These are phyloP conservation scores for Xylocopa sonorina DNA, from an alignment of 1,140 invertebrate species.

Conservation along the genomic window DNA sequence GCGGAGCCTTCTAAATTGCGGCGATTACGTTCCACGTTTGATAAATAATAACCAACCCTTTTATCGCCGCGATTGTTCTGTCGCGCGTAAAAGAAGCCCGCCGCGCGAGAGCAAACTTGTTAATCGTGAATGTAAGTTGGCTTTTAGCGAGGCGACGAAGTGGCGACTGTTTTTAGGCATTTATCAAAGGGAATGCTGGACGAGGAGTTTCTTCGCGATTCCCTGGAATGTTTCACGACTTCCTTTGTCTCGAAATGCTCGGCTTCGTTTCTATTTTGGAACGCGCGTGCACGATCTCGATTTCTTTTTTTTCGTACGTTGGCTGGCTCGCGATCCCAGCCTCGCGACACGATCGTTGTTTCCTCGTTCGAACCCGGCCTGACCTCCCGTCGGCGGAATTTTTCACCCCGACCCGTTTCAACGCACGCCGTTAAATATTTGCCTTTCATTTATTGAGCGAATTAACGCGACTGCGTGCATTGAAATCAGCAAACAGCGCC, in stretches of 20 bases:
- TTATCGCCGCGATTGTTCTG: neutral
- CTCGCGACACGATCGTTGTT: neutral
- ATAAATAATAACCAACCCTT: constrained; percentile 9
- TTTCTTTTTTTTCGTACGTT: neutral
- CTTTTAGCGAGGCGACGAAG: neutral
- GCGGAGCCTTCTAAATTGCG: neutral
- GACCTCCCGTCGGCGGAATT: neutral
- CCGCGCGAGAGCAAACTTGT: neutral
- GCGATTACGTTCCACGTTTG: neutral
- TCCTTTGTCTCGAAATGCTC: neutral
- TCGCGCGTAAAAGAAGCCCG: neutral
- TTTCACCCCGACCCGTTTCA: neutral
- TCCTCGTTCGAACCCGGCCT: neutral
- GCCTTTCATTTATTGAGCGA: constrained; percentile 29
- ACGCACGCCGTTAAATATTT: constrained; percentile 19
- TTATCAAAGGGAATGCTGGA: neutral
- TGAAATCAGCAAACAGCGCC: constrained; percentile 20
- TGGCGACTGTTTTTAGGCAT: neutral
- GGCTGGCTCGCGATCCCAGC: neutral
- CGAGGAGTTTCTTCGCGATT: neutral
- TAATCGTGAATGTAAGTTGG: neutral
- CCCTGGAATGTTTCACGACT: neutral
- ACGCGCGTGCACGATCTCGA: neutral
- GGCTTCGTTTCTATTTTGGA: neutral
- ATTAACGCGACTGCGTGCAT: constrained; percentile 24